Base-by-base conservation (phyloP, 2,888 invertebrate species). In the Catonia carolina region DNA sequence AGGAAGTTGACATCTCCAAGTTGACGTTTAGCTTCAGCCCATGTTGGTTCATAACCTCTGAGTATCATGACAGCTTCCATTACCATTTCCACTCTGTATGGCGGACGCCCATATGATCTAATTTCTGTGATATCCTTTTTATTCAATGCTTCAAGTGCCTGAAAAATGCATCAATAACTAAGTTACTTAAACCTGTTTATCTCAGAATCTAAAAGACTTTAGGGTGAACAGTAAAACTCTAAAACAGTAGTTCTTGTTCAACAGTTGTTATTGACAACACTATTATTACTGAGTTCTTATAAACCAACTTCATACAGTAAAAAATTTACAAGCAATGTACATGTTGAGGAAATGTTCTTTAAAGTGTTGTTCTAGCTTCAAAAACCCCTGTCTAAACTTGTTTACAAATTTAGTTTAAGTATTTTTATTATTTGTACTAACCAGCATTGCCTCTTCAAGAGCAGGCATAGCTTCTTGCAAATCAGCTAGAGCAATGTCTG, bases 111-210 rank as follows among this genome's bases (percentile, higher is more conserved):
- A 70, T 93, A 94, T 0, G 92, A 91, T 70, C 90, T 91, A 58
- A 94, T 88, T 77, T 94, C 93, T 37, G 88, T 84, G 55, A 94
- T 83, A 69, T 91, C 90, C 69, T 88, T 89, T 72, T 90, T 91
- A 69, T 88, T 90, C 15, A 92, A 71, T 0, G 89, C 79, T 67
- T 89, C 87, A 50, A 91, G 72, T 0, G 90, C 89, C 71, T 78
- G 64, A n/a, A 53, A 42, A 48, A 48, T 4, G 27, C 8, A 27
- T n/a, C 12, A 45, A n/a, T n/a, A n/a, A n/a, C n/a, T n/a, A n/a
- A 7, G n/a, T 31, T 37, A 45, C 8, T 41, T 15, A 12, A 12
- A 41, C 41, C 41, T 15, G 14, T 41, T 15, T 7, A 41, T 12
- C 14, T 12, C 7, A 41, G 14, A 7, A 12, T 12, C 14, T 41